Percentiles rank a stretch among this genome's conserved stretches.
phyloP scores from a whole-genome alignment of 2,888 invertebrate species.

The Drosophila quinaria region DNA sequence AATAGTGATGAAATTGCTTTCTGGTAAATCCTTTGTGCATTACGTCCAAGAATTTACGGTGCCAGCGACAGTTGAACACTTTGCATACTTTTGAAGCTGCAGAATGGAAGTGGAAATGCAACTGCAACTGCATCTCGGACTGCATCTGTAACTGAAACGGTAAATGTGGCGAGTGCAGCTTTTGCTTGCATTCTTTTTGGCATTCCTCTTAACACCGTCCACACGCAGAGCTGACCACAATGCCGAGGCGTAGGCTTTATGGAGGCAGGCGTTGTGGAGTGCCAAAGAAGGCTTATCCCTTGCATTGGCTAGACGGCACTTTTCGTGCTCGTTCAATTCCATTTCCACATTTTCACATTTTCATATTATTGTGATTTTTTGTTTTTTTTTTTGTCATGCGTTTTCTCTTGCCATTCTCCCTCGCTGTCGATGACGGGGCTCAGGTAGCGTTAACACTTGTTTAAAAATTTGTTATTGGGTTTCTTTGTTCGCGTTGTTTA shows the following conservation, averaged over 20 bases:
- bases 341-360: conserved; percentile 57
- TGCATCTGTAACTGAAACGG: conserved; percentile 30
- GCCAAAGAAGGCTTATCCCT: conserved; percentile 37
- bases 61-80: conserved; percentile 45
- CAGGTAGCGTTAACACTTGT: conserved; percentile 79
- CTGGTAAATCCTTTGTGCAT: neutral
- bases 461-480: conserved; percentile 77
- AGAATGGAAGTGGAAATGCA: conserved; percentile 16
- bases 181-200: conserved; percentile 58
- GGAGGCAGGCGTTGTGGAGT: neutral
- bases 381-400: conserved; percentile 2
- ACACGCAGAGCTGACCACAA: conserved; percentile 57
- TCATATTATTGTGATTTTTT: conserved; percentile 13
- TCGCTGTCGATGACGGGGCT: conserved; percentile 26
- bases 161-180: conserved; percentile 36
- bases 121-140: conserved; percentile 15
- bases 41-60: conserved; percentile 43
- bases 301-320: conserved; percentile 36
- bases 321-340: conserved; percentile 51
- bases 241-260: conserved; percentile 34
- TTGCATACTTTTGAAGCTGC: conserved; percentile 54
- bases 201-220: conserved; percentile 54
- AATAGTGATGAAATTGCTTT: conserved; percentile 1
- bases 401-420: conserved; percentile 27
- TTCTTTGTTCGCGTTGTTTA: conserved; percentile 66